phyloP scores from a whole-genome alignment of 2,888 invertebrate species.

The Clitarchus hookeri region DNA sequence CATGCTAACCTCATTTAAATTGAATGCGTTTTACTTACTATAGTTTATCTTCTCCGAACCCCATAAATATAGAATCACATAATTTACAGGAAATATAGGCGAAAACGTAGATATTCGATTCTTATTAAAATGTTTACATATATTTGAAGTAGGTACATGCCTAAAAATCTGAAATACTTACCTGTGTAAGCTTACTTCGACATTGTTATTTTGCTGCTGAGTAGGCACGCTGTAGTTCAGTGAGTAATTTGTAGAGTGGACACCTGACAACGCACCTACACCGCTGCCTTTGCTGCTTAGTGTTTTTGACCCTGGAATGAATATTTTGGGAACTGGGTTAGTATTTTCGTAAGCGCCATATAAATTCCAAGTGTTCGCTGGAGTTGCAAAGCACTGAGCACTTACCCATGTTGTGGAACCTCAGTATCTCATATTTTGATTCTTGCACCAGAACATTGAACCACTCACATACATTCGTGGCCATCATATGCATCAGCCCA shows the following conservation, averaged over 20 bases:
- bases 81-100: too few species aligned
- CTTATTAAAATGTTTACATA: too few species aligned
- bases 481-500: conserved; percentile 93
- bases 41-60: too few species aligned
- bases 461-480: conserved; percentile 95
- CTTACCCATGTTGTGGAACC: conserved; percentile 57
- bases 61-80: too few species aligned
- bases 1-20: too few species aligned
- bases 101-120: too few species aligned
- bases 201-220: not conserved
- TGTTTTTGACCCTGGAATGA: not conserved
- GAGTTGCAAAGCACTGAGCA: not conserved
- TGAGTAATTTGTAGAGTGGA: not conserved
- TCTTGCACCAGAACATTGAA: conserved; percentile 84
- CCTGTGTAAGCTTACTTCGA: not conserved
- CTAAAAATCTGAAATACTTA: not conserved
- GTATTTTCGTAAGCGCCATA: too few species aligned
- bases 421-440: conserved; percentile 84
- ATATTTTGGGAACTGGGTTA: too few species aligned
- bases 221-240: not conserved
- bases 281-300: not conserved
- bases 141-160: too few species aligned
- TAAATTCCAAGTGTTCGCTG: too few species aligned
- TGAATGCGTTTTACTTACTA: too few species aligned
- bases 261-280: not conserved